These are phyloP conservation scores for Serinus canaria DNA, from an alignment of 2,113 vertebrate species.

Conservation along the genomic window DNA sequence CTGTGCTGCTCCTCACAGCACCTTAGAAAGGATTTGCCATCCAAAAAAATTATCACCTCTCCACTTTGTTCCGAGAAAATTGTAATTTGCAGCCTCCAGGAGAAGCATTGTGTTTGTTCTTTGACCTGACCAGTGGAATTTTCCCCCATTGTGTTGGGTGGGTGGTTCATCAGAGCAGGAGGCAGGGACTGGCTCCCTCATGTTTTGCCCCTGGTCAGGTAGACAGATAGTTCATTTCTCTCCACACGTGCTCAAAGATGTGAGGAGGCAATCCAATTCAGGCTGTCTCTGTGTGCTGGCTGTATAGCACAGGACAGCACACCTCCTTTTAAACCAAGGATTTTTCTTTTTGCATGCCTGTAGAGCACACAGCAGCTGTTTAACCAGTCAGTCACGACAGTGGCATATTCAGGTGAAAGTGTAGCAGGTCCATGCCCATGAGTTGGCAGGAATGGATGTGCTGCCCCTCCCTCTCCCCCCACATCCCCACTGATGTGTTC, in stretches of 20 bases:
- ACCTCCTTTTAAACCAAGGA: neutral
- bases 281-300: neutral
- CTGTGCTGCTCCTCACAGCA: neutral
- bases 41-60: neutral
- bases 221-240: neutral
- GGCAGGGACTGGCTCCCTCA: neutral
- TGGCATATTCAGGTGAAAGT: neutral
- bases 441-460: neutral
- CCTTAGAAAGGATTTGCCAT: neutral
- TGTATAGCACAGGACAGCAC: neutral
- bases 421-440: neutral
- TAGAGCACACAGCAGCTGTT: neutral
- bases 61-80: neutral
- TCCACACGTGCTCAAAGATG: rapidly evolving
- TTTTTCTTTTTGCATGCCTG: neutral
- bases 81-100: neutral
- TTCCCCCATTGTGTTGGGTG: neutral
- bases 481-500: neutral
- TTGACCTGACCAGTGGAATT: neutral
- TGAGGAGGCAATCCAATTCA: neutral
- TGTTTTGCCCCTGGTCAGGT: neutral
- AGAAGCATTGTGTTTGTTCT: neutral
- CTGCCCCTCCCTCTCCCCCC: neutral
- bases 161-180: neutral
- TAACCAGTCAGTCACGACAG: neutral